Evolutionary conservation across 2,113 vertebrate species (phyloP).

Genomic region (Catharus minimus): DNA sequence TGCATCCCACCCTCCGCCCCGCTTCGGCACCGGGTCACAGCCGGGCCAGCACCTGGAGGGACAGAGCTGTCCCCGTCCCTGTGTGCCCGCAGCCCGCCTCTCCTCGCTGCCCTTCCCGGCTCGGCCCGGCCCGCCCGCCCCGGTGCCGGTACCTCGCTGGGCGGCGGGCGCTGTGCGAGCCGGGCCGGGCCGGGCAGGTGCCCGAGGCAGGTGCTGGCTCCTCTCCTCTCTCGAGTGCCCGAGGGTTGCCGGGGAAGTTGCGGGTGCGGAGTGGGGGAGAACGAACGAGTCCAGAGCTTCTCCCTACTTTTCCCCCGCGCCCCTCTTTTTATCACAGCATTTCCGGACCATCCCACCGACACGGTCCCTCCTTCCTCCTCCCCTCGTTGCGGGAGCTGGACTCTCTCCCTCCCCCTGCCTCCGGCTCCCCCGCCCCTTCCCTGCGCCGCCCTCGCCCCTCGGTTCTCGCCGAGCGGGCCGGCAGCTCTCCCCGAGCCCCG

Average conservation of each 20-base stretch:
- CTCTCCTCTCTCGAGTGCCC: not conserved
- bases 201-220: not conserved
- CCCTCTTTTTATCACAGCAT: constrained; percentile 66
- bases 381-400: not conserved
- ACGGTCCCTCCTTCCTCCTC: constrained; percentile 50
- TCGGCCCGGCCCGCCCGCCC: not conserved
- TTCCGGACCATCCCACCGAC: constrained; percentile 70
- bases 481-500: rapidly evolving
- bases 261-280: not conserved
- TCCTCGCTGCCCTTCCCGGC: not conserved
- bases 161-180: not conserved
- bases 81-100: not conserved
- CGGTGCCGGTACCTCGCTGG: not conserved
- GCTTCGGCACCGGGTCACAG: not conserved
- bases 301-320: constrained; percentile 26
- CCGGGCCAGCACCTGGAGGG: not conserved
- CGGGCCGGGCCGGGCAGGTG: not conserved
- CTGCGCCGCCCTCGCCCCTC: not conserved
- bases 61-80: not conserved
- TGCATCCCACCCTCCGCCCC: not conserved
- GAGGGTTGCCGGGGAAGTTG: not conserved
- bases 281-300: not conserved
- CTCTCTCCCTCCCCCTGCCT: not conserved
- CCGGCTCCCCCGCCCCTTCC: not conserved
- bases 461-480: not conserved